Conservation (phyloP, 2,113 vertebrate species). For the Panthera leo region DNA sequence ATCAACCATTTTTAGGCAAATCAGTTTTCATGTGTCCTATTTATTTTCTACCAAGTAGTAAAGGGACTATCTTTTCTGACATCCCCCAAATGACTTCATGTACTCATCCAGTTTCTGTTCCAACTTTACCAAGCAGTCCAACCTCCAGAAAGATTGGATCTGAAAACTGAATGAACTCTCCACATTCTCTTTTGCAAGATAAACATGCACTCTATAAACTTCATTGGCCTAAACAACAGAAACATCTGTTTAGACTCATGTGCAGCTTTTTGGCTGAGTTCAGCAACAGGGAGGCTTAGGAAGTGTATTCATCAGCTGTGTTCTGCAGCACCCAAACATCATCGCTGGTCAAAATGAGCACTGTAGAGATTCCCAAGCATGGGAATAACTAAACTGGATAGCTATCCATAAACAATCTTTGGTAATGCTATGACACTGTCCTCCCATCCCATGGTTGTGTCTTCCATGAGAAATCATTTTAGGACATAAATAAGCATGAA, state of each 20-base stretch:
- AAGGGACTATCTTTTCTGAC: slow-evolving; percentile 52
- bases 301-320: slow-evolving; percentile 50
- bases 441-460: slow-evolving; percentile 10
- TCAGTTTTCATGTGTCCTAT: slow-evolving; percentile 29
- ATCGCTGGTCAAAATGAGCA: slow-evolving; percentile 41
- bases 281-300: slow-evolving; percentile 60
- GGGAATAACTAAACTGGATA: slow-evolving; percentile 65
- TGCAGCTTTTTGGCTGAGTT: slow-evolving; percentile 77
- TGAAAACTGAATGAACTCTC: slow-evolving; percentile 70
- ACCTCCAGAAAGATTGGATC: slow-evolving; percentile 70
- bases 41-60: slow-evolving; percentile 27
- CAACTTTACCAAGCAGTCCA: slow-evolving; percentile 59
- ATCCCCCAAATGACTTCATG: slow-evolving; percentile 59
- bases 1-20: not conserved
- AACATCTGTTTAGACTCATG: slow-evolving; percentile 85
- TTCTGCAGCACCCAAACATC: slow-evolving; percentile 57
- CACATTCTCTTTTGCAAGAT: slow-evolving; percentile 80
- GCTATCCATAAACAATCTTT: slow-evolving; percentile 43
- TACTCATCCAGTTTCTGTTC: slow-evolving; percentile 58
- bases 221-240: slow-evolving; percentile 82
- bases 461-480: slow-evolving; percentile 45
- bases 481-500: slow-evolving; percentile 52
- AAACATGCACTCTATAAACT: slow-evolving; percentile 82
- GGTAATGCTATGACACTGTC: slow-evolving; percentile 18
- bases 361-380: slow-evolving; percentile 59